Evolutionary conservation across 1,140 invertebrate genomes (phyloP).

Genomic region (Lycorma delicatula): DNA sequence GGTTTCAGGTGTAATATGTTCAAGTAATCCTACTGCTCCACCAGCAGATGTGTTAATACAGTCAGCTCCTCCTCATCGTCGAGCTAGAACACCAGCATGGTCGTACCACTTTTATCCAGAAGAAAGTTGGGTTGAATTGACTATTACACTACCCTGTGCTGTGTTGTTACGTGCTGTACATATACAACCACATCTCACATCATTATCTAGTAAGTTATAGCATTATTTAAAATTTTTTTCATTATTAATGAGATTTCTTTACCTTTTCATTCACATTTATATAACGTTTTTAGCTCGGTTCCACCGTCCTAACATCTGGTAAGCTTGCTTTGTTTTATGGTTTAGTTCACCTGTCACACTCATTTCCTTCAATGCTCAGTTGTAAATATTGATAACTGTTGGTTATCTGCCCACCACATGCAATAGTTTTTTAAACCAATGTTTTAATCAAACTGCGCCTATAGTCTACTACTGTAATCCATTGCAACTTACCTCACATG

Average conservation of each 20-base stretch:
- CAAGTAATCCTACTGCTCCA: conserved; percentile 75
- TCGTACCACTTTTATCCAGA: conserved; percentile 89
- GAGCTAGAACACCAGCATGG: conserved; percentile 80
- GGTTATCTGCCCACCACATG: too few species aligned
- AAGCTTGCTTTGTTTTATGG: too few species aligned
- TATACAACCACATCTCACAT: conserved; percentile 75
- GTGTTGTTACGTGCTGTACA: conserved; percentile 82
- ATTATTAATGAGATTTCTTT: neutral
- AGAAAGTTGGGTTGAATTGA: conserved; percentile 78
- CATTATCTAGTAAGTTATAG: conserved; percentile 57
- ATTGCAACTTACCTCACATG: too few species aligned
- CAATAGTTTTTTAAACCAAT: too few species aligned
- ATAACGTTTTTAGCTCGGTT: too few species aligned
- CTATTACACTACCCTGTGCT: conserved; percentile 80
- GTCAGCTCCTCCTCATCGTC: conserved; percentile 59
- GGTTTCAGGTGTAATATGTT: conserved; percentile 58
- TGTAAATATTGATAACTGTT: too few species aligned
- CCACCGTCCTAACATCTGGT: too few species aligned
- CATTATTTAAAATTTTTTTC: neutral
- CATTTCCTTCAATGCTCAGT: too few species aligned
- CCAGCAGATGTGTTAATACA: conserved; percentile 78
- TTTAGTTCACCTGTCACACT: too few species aligned
- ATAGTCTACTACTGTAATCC: too few species aligned
- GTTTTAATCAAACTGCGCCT: too few species aligned
- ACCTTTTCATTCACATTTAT: conserved; percentile 1